These are phyloP conservation scores for Drosophila arawakana DNA, from an alignment of 1,140 invertebrate species.

Conservation along the genomic window DNA sequence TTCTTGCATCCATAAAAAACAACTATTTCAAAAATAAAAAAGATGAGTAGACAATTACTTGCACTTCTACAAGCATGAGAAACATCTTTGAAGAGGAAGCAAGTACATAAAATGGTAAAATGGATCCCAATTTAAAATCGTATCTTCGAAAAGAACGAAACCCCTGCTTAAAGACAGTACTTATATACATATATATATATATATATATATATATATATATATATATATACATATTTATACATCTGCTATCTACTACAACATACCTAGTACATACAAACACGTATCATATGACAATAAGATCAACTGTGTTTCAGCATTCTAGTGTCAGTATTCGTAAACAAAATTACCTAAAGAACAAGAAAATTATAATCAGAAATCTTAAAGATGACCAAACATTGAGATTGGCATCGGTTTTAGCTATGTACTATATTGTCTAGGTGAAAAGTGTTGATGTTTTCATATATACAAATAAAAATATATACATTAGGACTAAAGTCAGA, in stretches of 20 bases:
- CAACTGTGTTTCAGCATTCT: constrained; percentile 83
- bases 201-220: constrained; percentile 30
- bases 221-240: constrained; percentile 38
- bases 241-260: background rate
- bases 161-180: background rate
- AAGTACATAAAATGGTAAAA: constrained; percentile 29
- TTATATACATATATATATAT: constrained; percentile 41
- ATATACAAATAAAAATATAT: constrained; percentile 36
- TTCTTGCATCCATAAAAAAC: constrained; percentile 42
- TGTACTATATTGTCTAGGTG: constrained; percentile 62
- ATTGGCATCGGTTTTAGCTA: constrained; percentile 57
- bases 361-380: constrained; percentile 57
- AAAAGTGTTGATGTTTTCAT: constrained; percentile 67
- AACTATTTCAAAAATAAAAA: constrained; percentile 47
- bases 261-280: constrained; percentile 21
- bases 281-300: constrained; percentile 83
- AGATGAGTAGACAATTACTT: constrained; percentile 80
- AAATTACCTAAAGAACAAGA: constrained; percentile 71
- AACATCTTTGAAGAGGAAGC: constrained; percentile 48
- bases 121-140: background rate
- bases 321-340: constrained; percentile 81
- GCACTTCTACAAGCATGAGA: constrained; percentile 44
- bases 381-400: constrained; percentile 36
- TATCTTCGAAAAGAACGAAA: constrained; percentile 5
- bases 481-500: constrained; percentile 60